phyloP scores from a whole-genome alignment of 2,888 invertebrate species.

The Stictocephala bisonia region DNA sequence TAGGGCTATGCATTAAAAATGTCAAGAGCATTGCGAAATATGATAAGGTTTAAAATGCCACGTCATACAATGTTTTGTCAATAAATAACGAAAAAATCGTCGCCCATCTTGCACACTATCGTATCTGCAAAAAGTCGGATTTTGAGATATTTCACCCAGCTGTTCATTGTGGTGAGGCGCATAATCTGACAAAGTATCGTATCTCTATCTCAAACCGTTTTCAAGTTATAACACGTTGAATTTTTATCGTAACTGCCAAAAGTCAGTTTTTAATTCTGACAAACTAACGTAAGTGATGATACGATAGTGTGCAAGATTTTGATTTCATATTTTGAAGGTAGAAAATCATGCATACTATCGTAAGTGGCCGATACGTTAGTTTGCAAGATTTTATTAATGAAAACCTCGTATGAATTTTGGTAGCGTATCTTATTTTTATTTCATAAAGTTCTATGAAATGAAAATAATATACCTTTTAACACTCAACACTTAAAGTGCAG shows the following conservation, averaged over 20 bases:
- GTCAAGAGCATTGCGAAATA: no score
- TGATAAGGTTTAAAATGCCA: no score
- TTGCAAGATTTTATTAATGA: no score
- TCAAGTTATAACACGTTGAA: not conserved
- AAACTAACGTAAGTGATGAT: not conserved
- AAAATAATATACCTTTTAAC: not conserved
- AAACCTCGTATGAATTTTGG: no score
- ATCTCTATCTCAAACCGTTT: constrained; percentile 20
- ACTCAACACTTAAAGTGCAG: no score
- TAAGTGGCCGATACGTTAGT: no score
- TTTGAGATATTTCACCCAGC: constrained; percentile 11
- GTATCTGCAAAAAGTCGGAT: constrained; percentile 19
- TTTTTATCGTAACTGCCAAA: not conserved
- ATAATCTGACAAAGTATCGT: not conserved
- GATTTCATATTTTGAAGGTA: not conserved
- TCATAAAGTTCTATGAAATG: not conserved
- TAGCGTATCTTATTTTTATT: not conserved
- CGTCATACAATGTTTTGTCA: no score
- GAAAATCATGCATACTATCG: not conserved
- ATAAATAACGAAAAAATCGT: no score
- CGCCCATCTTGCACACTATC: constrained; percentile 26
- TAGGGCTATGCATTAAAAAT: no score
- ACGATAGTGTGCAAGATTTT: not conserved
- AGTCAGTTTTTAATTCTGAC: not conserved
- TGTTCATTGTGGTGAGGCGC: constrained; percentile 3